Percentiles rank a stretch among this genome's conserved stretches.
Evolutionary conservation across 2,113 vertebrate genomes (phyloP).

Genomic region (Acrocephalus arundinaceus): DNA sequence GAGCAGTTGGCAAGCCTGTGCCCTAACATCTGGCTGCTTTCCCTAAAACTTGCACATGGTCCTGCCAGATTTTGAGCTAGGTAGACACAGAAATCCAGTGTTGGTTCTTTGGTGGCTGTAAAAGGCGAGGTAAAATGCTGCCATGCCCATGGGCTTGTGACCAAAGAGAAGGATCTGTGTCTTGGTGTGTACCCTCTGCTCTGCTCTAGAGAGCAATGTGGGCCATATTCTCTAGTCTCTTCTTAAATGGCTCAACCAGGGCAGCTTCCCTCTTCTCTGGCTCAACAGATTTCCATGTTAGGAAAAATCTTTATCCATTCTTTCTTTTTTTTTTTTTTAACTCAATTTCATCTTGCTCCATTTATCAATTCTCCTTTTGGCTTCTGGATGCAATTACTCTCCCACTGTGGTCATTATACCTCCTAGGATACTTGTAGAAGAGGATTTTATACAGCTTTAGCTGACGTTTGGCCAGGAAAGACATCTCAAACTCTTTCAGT

Average conservation of each 20-base stretch:
- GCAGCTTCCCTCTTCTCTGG: not conserved
- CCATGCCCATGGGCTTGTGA: not conserved
- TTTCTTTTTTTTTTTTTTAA: not conserved
- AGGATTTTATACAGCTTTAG: not conserved
- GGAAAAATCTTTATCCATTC: not conserved
- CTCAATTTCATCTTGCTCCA: constrained; percentile 1
- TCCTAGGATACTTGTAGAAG: constrained; percentile 1
- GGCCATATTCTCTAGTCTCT: not conserved
- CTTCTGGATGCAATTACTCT: constrained; percentile 37
- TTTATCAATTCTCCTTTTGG: constrained; percentile 13
- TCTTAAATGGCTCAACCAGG: not conserved
- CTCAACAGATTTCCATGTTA: not conserved
- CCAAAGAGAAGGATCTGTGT: not conserved
- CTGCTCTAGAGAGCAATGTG: not conserved
- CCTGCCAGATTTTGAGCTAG: not conserved
- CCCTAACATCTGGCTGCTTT: not conserved
- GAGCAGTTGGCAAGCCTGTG: not conserved
- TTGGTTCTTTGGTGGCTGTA: not conserved
- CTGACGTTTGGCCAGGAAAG: not conserved
- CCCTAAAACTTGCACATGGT: not conserved
- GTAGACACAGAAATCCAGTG: not conserved
- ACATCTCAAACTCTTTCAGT: not conserved
- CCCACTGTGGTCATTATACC: constrained; percentile 3
- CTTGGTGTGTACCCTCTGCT: not conserved
- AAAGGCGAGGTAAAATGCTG: not conserved